A percentile compares a stretch with the other conserved stretches of the same genome.
Evolutionary conservation across 2,113 vertebrate genomes (phyloP).

Genomic region (Indicator indicator): DNA sequence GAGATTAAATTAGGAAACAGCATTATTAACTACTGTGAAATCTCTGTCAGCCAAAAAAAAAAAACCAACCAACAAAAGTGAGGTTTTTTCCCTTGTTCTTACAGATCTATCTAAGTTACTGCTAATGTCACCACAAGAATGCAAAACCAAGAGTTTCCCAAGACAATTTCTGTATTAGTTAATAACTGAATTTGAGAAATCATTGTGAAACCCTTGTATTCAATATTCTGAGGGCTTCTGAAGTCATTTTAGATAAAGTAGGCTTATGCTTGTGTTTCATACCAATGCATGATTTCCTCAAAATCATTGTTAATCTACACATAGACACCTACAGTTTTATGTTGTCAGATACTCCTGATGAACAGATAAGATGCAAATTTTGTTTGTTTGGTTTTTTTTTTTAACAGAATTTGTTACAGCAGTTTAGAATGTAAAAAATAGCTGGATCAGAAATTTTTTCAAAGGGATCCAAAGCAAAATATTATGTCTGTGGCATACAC

Average conservation of each 20-base stretch:
- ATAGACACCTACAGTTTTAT: neutral
- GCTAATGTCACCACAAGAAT: neutral
- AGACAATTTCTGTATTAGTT: neutral
- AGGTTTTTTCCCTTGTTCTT: neutral
- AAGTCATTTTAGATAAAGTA: neutral
- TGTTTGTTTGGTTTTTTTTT: neutral
- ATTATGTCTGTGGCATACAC: neutral
- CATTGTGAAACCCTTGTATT: neutral
- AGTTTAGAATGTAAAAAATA: neutral
- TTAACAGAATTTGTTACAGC: neutral
- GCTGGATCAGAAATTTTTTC: neutral
- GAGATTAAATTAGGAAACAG: neutral
- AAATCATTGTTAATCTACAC: neutral
- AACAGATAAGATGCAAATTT: neutral
- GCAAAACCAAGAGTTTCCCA: neutral
- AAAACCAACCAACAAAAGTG: neutral
- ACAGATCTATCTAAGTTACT: neutral
- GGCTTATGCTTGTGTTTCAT: neutral
- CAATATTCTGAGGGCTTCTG: neutral
- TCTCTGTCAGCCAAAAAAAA: fast-evolving
- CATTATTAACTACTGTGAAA: neutral
- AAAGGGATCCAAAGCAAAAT: neutral
- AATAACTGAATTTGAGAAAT: neutral
- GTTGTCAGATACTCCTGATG: neutral
- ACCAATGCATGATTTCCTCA: neutral